phyloP scores from a whole-genome alignment of 2,888 invertebrate species.

The Drosophila crucigera region DNA sequence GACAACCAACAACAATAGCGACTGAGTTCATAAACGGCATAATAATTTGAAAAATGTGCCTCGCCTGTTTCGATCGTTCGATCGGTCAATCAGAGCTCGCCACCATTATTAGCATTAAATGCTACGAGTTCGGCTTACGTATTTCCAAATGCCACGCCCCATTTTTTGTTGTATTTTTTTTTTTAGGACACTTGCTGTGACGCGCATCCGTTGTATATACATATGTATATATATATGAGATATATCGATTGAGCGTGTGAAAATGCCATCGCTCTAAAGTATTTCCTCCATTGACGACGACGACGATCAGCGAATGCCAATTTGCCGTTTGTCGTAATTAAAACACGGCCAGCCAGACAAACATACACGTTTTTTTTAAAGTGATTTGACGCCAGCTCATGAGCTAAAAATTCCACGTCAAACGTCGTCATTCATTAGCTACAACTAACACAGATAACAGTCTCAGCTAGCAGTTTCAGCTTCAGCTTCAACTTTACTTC shows the following conservation, averaged over 20 bases:
- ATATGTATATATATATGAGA: conserved; percentile 2
- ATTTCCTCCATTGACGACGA: conserved; percentile 59
- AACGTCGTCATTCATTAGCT: conserved; percentile 74
- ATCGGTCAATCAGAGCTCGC: conserved; percentile 29
- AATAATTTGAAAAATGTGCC: conserved; percentile 57
- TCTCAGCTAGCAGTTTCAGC: conserved; percentile 3
- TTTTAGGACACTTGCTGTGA: conserved; percentile 52
- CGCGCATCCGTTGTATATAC: conserved; percentile 59
- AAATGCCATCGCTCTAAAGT: conserved; percentile 68
- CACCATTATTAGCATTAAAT: conserved; percentile 34
- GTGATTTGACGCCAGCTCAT: conserved; percentile 60
- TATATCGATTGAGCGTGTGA: conserved; percentile 67
- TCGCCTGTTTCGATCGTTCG: conserved; percentile 21
- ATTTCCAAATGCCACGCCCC: conserved; percentile 46
- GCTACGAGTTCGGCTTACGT: conserved; percentile 30
- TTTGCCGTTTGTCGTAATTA: conserved; percentile 73
- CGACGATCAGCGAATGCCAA: conserved; percentile 54
- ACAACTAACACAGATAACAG: conserved; percentile 11
- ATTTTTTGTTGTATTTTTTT: background rate
- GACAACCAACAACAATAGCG: conserved; percentile 36
- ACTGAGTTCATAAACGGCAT: conserved; percentile 57
- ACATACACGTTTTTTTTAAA: conserved; percentile 18
- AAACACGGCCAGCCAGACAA: conserved; percentile 42
- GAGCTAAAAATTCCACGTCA: conserved; percentile 75
- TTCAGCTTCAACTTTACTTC: conserved; percentile 20